These are phyloP conservation scores for Neofelis nebulosa DNA, from an alignment of 2,113 vertebrate species.

Conservation along the genomic window DNA sequence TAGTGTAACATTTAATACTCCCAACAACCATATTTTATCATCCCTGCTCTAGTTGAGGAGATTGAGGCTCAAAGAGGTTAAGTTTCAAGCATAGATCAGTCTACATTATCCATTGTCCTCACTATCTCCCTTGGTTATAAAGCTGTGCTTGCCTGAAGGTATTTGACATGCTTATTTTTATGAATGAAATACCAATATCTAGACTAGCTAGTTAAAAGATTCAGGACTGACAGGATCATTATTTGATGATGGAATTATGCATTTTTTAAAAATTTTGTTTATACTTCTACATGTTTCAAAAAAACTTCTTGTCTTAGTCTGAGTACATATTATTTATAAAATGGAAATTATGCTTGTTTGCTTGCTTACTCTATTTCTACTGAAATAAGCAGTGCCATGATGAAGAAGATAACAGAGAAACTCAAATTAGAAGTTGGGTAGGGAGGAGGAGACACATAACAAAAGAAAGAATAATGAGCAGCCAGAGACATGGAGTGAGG, in stretches of 20 bases:
- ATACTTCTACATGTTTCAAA: not conserved
- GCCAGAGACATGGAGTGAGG: not conserved
- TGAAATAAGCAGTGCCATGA: not conserved
- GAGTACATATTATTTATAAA: conserved; percentile 2
- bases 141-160: not conserved
- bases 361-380: not conserved
- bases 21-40: conserved; percentile 8
- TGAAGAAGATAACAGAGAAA: not conserved
- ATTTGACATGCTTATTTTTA: not conserved
- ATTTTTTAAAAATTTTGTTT: not conserved
- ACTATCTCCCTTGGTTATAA: not conserved
- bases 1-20: not conserved
- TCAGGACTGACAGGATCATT: not conserved
- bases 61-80: not conserved
- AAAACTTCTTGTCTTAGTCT: not conserved
- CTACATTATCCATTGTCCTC: not conserved
- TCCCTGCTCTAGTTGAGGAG: not conserved
- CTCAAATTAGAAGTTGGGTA: not conserved
- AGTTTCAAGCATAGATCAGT: not conserved
- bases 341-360: not conserved
- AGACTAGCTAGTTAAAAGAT: not conserved
- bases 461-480: not conserved
- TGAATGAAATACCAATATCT: not conserved
- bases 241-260: not conserved
- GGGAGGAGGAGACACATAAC: too few species aligned